Evolutionary conservation across 2,113 vertebrate genomes (phyloP).

Genomic region (Hystrix cristata): DNA sequence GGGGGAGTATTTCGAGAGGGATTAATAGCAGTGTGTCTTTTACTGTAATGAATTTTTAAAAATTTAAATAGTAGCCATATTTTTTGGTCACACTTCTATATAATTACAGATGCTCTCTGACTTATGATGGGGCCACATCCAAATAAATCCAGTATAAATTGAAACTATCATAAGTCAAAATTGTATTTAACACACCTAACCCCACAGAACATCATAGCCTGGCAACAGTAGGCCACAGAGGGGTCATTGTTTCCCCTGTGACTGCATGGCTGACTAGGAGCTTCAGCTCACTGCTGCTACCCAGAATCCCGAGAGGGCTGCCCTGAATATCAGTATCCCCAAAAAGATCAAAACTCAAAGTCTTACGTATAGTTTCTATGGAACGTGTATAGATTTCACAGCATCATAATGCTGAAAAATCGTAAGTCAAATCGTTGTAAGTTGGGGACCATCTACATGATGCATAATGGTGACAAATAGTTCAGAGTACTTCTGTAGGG

Average conservation of each 20-base stretch:
- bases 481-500: not conserved
- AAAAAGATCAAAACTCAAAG: not conserved
- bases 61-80: not conserved
- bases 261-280: too few relatives aligned
- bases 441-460: not conserved
- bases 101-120: not conserved
- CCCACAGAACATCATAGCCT: too few relatives aligned
- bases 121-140: not conserved
- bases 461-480: too few relatives aligned
- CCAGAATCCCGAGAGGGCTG: not conserved
- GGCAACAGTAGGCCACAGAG: not conserved
- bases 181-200: not conserved
- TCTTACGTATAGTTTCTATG: not conserved
- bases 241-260: too few relatives aligned
- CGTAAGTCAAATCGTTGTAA: not conserved
- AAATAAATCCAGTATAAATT: not conserved
- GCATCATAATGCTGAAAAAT: not conserved
- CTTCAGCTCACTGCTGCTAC: not conserved
- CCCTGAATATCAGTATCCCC: not conserved
- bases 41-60: not conserved
- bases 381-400: not conserved
- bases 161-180: not conserved
- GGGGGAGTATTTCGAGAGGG: not conserved
- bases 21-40: not conserved
- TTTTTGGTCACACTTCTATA: not conserved